phyloP scores from a whole-genome alignment of 2,888 invertebrate genomes.

The Xanthia icteritia region DNA sequence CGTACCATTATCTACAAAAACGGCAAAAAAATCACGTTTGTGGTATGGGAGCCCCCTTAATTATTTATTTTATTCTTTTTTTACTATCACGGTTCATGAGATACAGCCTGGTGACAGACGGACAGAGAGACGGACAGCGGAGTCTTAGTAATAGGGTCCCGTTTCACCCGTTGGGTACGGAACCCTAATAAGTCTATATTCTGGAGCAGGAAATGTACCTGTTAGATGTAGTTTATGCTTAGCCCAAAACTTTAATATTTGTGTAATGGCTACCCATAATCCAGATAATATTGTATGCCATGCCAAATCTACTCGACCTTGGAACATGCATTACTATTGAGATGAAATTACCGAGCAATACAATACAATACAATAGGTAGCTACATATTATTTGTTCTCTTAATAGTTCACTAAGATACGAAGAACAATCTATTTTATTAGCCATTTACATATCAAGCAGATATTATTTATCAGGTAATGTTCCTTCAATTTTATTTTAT shows the following conservation, averaged over 20 bases:
- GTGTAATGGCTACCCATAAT: background rate
- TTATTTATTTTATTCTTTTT: too few relatives aligned
- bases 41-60: too few relatives aligned
- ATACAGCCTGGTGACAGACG: too few relatives aligned
- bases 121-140: too few relatives aligned
- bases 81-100: too few relatives aligned
- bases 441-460: constrained; percentile 5
- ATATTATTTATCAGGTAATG: constrained; percentile 8
- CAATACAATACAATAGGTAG: background rate
- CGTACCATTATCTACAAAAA: too few relatives aligned
- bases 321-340: constrained; percentile 42
- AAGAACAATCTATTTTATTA: constrained; percentile 15
- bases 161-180: too few relatives aligned
- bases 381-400: background rate
- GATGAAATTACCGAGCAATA: constrained; percentile 17
- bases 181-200: background rate
- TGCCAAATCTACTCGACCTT: constrained; percentile 44
- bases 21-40: too few relatives aligned
- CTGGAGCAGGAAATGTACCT: background rate
- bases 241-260: background rate
- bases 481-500: background rate
- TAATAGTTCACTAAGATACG: background rate
- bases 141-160: too few relatives aligned
- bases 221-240: background rate
- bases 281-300: background rate